Base-by-base conservation (phyloP, 2,797 vertebrate species). In the Amazona ochrocephala region DNA sequence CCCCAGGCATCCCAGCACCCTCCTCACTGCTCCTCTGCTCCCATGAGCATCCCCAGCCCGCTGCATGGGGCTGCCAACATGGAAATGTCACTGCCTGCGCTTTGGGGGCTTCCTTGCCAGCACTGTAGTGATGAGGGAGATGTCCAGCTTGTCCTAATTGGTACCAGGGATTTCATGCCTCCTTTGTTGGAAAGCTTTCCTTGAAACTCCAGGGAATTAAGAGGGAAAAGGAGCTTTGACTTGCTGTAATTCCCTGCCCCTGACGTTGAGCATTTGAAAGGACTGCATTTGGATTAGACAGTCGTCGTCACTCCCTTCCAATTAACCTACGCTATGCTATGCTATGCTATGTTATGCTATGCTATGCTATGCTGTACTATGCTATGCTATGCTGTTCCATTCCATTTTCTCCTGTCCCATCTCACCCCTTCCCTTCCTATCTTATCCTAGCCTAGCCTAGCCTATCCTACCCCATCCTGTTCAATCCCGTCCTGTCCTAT, bases 101-200 rank as follows among this genome's bases (percentile, higher is more conserved):
- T 93, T 3, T 77, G 80, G 89, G 82, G 81, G 29, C 78, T 44
- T 65, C 90, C 66, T 86, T 15, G 1, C 39, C 42, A 32, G 64
- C 0, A 0, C 66, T 0, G 2, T 7, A 27, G 60, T 3, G 3
- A 17, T 11, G 42, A 93, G 41, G 51, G 67, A 53, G 27, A 45
- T 30, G 48, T 74, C 77, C 88, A 77, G 61, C 60, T 54, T 64
- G 21, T 32, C 50, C 74, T 8, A 15, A 45, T 24, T 0, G 0
- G 13, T 94, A 89, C 78, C 90, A 95, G 70, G 54, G 42, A 84
- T 81, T 89, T 94, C 74, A 84, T 54, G 39, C 54, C 75, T 84
- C 60, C 47, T 67, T 45, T 67, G 39, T 14, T 84, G 70, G 42
- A 78, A 84, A 53, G n/a, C 44, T 82, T 81, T 78, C 77, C 70